phyloP scores from a whole-genome alignment of 1,140 invertebrate genomes.

The Drosophila orosa region DNA sequence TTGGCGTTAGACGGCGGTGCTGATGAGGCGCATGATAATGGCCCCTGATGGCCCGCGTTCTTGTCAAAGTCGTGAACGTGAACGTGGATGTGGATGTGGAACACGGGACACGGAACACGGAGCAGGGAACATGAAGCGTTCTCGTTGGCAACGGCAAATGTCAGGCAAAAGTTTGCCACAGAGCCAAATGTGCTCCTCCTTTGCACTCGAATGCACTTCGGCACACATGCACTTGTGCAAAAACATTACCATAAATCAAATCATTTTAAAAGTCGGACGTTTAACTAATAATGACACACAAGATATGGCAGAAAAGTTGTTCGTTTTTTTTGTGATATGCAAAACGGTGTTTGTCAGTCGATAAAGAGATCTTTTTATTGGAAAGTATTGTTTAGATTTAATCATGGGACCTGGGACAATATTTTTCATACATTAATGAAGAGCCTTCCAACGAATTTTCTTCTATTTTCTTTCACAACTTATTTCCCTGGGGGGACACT shows the following conservation, averaged over 20 bases:
- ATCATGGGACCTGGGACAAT: not conserved
- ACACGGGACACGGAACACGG: not conserved
- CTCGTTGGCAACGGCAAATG: conserved; percentile 54
- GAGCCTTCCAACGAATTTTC: too few relatives aligned
- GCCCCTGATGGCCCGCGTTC: conserved; percentile 75
- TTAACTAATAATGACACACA: conserved; percentile 3
- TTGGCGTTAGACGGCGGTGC: conserved; percentile 70
- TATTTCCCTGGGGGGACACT: too few relatives aligned
- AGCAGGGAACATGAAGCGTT: conserved; percentile 10
- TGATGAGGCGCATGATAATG: conserved; percentile 80
- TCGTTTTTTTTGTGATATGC: not conserved
- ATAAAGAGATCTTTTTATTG: not conserved
- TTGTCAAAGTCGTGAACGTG: conserved; percentile 71
- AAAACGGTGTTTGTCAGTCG: not conserved
- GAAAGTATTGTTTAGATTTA: not conserved
- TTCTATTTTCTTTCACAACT: not conserved
- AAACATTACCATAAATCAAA: conserved; percentile 15
- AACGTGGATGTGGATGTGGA: conserved; percentile 29
- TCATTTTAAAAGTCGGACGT: not conserved
- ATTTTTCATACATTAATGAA: too few relatives aligned
- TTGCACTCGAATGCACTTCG: conserved; percentile 48
- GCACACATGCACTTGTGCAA: conserved; percentile 26
- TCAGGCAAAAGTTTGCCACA: conserved; percentile 50
- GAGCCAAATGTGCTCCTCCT: conserved; percentile 48
- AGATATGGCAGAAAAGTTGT: not conserved